Base-by-base conservation (phyloP, 2,113 vertebrate species). In the Cephalopterus ornatus region DNA sequence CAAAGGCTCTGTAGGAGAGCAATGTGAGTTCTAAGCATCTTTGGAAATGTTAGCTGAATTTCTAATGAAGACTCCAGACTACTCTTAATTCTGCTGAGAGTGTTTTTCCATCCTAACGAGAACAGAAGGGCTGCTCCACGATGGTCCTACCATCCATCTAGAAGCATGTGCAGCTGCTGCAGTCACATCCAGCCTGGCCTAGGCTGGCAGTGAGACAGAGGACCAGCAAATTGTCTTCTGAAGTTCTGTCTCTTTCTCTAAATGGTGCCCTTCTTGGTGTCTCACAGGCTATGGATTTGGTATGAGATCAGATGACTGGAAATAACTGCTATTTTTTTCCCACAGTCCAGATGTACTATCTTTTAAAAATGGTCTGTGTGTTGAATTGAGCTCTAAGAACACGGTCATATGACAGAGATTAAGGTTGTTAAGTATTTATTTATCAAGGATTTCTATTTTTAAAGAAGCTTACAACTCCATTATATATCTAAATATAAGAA, bases 381-480 rank as follows among this genome's bases (percentile, higher is more conserved):
- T 72, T 85, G 94, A 88, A 80, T 55, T 90, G 75, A 83, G 82
- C 92, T 88, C 83, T 90, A 91, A 85, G 74, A 56, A 87, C 2
- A 0, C 8, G 66, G 88, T 96, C 93, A 87, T 81, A 85, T 97
- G 95, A 92, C 61, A 74, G 93, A 96, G 93, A 96, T 97, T 96
- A 95, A 62, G 65, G 77, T 91, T 71, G 65, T 87, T 89, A 94
- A 74, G 93, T 95, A 92, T 93, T 94, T 92, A 82, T 95, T 96
- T 93, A 83, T 79, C 85, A 78, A 95, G 93, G 84, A 94, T 89
- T 85, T 77, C 82, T 91, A 62, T 84, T 95, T 95, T 97, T 96
- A 88, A 96, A 97, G 81, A 92, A 87, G 93, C 78, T 93, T 95
- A 94, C 17, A 74, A 77, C 18, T 82, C 84, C 53, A 58, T 85